Base-by-base conservation (phyloP, 2,888 invertebrate species). In the Zootermopsis nevadensis region DNA sequence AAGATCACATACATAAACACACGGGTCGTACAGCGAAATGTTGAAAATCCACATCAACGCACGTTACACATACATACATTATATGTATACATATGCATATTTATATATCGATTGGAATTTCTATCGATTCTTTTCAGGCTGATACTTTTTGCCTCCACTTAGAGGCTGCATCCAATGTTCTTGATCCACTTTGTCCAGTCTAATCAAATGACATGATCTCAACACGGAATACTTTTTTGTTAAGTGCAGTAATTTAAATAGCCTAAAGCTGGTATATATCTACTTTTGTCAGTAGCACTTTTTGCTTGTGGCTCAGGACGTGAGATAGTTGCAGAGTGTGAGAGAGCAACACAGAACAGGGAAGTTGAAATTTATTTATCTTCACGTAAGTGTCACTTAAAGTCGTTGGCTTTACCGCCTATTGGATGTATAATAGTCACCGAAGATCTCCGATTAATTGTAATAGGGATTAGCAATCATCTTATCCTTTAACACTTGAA, bases 201-300 rank as follows among this genome's bases (percentile, higher is more conserved):
- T 74, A 74, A 74, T 74, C 74, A 38, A 74, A 38, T 74, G 74
- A 74, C 74, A 42, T 42, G 22, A 74, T 74, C 74, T 74, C 33
- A 74, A 38, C n/a, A 24, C n/a, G 24, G n/a, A 74, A 24, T 3
- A n/a, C 24, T 33, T 69, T 69, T 60, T 60, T 60, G n/a, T n/a
- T 60, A 60, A 10, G 27, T n/a, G 10, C 60, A 60, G 15, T n/a
- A 60, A 60, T 60, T 60, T 60, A 27, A 60, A 60, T 27, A 60
- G 60, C 60, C 27, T 27, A 12, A n/a, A 60, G 60, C 60, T 60
- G n/a, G 6, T 60, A 12, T 8, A n/a, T 60, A 60, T 60, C 60
- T 60, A 15, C 60, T 60, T 27, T 60, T 27, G n/a, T 0, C 1
- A n/a, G 27, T n/a, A 60, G 60, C n/a, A n/a, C 27, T n/a, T 19